Evolutionary conservation across 1,140 invertebrate species (phyloP), one percentile per base, ranked within the genome.

Genomic region (Aphaenogaster floridana): DNA sequence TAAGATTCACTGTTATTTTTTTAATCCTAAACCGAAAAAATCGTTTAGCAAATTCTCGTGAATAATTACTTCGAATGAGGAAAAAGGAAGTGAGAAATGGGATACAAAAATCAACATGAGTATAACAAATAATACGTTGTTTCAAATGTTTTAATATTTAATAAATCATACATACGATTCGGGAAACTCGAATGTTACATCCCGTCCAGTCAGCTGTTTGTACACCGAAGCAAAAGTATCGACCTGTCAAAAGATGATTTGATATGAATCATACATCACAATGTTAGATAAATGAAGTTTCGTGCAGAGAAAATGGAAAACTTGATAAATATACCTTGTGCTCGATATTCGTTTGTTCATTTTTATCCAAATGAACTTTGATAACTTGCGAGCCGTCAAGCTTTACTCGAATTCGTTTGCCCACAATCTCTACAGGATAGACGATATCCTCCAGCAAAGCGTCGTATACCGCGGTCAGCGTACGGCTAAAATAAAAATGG

Each of bases 151-250:
- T 94, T 95, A 94, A 94, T 94, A 95, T 68, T 80, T 95, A 96
- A 76, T 57, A 59, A 76, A 61, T 98, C 98, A 98, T 97, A 98
- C 97, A 96, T 98, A 98, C 93, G 98, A 98, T 96, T 99, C 99
- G 87, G 99, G 99, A 96, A 99, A 99, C 96, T 99, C 99, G 95
- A 99, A 99, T 87, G 97, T 98, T 72, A 99, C 99, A 96, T 99
- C 99, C 93, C 99, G 98, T 90, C 99, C 99, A 90, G 99, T 99
- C 88, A 99, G 96, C 95, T 99, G 99, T 96, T 99, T 99, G 97
- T 99, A 99, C 85, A 99, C 98, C 87, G 98, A 98, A 91, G 98
- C 97, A 96, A 99, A 99, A 66, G 99, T 99, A 93, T 99, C 99
- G 92, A 99, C 97, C 98, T 99, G 96, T 80, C 96, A 97, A 87